Evolutionary conservation across 2,113 vertebrate genomes (phyloP).

Genomic region (Catharus minimus): DNA sequence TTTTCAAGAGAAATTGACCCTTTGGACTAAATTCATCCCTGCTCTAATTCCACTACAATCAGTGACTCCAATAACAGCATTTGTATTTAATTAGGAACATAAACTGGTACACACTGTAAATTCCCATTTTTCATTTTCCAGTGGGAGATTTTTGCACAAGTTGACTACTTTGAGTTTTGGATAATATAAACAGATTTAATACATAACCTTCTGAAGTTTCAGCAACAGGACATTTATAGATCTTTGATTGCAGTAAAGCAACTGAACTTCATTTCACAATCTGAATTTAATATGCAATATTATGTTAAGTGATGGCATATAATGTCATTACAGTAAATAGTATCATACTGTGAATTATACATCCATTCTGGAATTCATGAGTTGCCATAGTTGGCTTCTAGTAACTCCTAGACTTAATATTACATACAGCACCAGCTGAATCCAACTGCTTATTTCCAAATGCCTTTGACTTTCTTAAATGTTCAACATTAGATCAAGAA

Average conservation of each 20-base stretch:
- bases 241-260: slow-evolving; percentile 44
- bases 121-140: slow-evolving; percentile 34
- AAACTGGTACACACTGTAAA: not conserved
- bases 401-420: not conserved
- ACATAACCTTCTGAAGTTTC: slow-evolving; percentile 22
- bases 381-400: not conserved
- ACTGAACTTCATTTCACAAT: slow-evolving; percentile 41
- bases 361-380: slow-evolving; percentile 4
- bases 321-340: slow-evolving; percentile 33
- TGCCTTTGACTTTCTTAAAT: not conserved
- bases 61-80: not conserved
- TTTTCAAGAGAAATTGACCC: not conserved
- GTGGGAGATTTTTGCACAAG: slow-evolving; percentile 10
- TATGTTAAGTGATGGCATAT: slow-evolving; percentile 46
- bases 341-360: slow-evolving; percentile 32
- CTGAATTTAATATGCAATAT: slow-evolving; percentile 41
- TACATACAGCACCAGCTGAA: not conserved
- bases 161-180: not conserved
- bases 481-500: not conserved
- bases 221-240: slow-evolving; percentile 39
- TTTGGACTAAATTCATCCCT: not conserved
- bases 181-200: slow-evolving; percentile 5
- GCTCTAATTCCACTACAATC: slow-evolving; percentile 1
- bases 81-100: slow-evolving; percentile 20
- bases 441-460: slow-evolving; percentile 4